phyloP scores from a whole-genome alignment of 2,113 vertebrate genomes.

The Zingel zingel region DNA sequence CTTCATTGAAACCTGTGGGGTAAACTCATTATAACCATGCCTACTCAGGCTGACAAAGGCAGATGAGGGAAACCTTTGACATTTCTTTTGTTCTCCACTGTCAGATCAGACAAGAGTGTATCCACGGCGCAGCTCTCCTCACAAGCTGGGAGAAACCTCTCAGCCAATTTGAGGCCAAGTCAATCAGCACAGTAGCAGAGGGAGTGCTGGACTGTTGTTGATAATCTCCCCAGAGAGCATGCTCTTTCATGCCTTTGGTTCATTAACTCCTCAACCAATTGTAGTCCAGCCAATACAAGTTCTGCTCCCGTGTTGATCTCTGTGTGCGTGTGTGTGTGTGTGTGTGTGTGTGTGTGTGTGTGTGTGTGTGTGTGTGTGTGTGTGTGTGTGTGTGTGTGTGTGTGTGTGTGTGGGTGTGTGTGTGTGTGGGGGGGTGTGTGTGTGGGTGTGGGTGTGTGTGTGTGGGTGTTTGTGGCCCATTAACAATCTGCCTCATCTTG shows the following conservation, averaged over 20 bases:
- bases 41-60: conserved; percentile 62
- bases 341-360: conserved; percentile 16
- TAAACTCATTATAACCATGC: conserved; percentile 58
- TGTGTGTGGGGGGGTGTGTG: not conserved
- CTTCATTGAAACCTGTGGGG: conserved; percentile 42
- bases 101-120: conserved; percentile 53
- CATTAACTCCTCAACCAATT: conserved; percentile 63
- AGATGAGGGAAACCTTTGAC: conserved; percentile 71
- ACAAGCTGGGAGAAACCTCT: conserved; percentile 45
- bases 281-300: conserved; percentile 45
- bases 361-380: conserved; percentile 6
- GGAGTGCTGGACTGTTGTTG: conserved; percentile 58
- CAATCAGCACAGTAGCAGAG: conserved; percentile 66
- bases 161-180: conserved; percentile 72
- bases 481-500: conserved; percentile 44
- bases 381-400: too few species aligned
- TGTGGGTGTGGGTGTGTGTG: conserved; percentile 17
- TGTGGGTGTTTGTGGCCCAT: conserved; percentile 28
- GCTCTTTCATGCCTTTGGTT: conserved; percentile 55
- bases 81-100: conserved; percentile 70
- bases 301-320: conserved; percentile 14
- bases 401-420: too few species aligned
- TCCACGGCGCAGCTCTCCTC: conserved; percentile 38
- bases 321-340: conserved; percentile 1
- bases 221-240: conserved; percentile 60